Base-by-base conservation (phyloP, 2,888 invertebrate species). In the Poecilobothrus nobilitatus region DNA sequence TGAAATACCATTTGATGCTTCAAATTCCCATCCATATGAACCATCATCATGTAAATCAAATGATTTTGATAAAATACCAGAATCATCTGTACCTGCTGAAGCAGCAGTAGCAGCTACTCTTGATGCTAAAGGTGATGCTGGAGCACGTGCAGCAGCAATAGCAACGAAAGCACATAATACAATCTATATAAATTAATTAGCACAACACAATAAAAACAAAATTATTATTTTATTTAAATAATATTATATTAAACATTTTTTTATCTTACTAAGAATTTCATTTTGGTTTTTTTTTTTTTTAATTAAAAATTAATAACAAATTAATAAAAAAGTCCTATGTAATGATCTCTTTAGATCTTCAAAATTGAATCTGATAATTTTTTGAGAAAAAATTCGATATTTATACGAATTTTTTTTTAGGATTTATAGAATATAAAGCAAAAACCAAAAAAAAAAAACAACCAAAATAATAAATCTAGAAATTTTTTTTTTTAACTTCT, bases 1-100 rank as follows among this genome's bases (percentile, higher is more conserved):
- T 0, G 37, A 64, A 21, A 76, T 76, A 66, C 76, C 74, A 69
- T 79, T 79, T 71, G 66, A 73, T 44, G 77, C 76, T 33, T 75
- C 76, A 53, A 77, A 67, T n/a, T 62, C 69, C 12, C 68, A 64
- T n/a, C 74, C 72, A 69, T 78, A 79, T 44, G 66, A 68, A 44
- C 79, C 79, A 70, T 79, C 76, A 66, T 71, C 27, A 5, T 74
- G 73, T 1, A 80, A 73, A 67, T 79, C 79, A 7, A 72, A 72
- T 65, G 65, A 65, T 65, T 65, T 65, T 6, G 63, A 66, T 15
- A 69, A 69, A 37, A 65, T 37, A 37, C 37, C 65, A 20, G 2
- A n/a, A 3, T 34, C 20, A 20, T 7, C 7, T 37, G 9, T 10
- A 27, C 9, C 41, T 2, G 41, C 41, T 37, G 65, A 34, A 20